A percentile compares a stretch with the other conserved stretches of the same genome.
Conservation (phyloP, 1,140 invertebrate genomes). For the Pogonus chalceus region DNA sequence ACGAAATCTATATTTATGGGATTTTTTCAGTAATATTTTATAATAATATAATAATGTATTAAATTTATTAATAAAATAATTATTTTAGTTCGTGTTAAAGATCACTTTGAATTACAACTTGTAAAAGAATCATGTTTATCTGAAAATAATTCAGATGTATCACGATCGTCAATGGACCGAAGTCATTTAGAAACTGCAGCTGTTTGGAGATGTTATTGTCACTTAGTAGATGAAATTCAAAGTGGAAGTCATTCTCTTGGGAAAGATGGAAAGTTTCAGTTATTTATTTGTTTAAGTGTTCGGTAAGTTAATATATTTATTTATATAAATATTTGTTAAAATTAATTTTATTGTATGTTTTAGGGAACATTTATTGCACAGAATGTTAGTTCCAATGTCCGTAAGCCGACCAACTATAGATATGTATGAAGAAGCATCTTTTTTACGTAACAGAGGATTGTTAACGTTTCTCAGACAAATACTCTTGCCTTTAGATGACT, state of each 20-base stretch:
- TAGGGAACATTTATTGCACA: slow-evolving; percentile 87
- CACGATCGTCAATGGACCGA: slow-evolving; percentile 34
- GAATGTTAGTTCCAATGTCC: slow-evolving; percentile 80
- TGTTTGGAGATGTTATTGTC: slow-evolving; percentile 65
- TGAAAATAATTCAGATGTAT: slow-evolving; percentile 31
- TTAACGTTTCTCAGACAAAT: slow-evolving; percentile 87
- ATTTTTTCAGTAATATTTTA: slow-evolving; percentile 74
- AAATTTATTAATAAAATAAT: slow-evolving; percentile 16
- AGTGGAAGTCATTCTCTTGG: slow-evolving; percentile 76
- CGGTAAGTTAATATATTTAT: slow-evolving; percentile 45
- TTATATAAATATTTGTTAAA: slow-evolving; percentile 10
- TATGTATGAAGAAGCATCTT: slow-evolving; percentile 95
- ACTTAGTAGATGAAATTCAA: slow-evolving; percentile 75
- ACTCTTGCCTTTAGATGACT: slow-evolving; percentile 82
- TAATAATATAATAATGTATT: slow-evolving; percentile 12
- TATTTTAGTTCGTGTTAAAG: slow-evolving; percentile 69
- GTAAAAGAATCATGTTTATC: slow-evolving; percentile 43
- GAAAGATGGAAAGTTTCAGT: slow-evolving; percentile 96
- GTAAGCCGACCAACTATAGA: slow-evolving; percentile 73
- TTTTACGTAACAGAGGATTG: slow-evolving; percentile 74
- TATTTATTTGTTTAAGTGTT: slow-evolving; percentile 86
- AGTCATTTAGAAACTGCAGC: slow-evolving; percentile 52
- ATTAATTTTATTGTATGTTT: slow-evolving; percentile 26
- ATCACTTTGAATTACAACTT: slow-evolving; percentile 68
- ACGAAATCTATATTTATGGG: slow-evolving; percentile 94